These are phyloP conservation scores for Dorcus parallelipipedus DNA, from an alignment of 2,888 invertebrate species.

Conservation along the genomic window DNA sequence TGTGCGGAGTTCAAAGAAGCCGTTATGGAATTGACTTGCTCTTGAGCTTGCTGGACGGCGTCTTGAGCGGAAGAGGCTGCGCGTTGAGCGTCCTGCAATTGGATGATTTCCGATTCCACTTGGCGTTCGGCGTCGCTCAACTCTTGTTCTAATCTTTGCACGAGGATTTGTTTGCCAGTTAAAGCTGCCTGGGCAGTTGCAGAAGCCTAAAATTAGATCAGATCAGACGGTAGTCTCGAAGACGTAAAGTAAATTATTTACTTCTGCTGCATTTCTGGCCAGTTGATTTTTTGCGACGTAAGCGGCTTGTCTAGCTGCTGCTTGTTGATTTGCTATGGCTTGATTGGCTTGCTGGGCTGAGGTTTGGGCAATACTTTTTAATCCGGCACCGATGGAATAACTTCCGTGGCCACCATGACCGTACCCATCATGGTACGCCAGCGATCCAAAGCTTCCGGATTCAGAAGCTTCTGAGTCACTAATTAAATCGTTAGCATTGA, in stretches of 20 bases:
- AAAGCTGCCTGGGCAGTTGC: constrained; percentile 62
- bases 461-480: constrained; percentile 20
- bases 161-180: constrained; percentile 58
- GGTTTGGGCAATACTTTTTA: constrained; percentile 6
- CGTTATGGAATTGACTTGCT: constrained; percentile 64
- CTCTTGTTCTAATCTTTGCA: constrained; percentile 65
- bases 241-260: neutral
- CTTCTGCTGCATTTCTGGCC: constrained; percentile 2
- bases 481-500: neutral
- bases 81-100: constrained; percentile 70
- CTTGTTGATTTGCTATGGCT: constrained; percentile 8
- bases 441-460: constrained; percentile 19
- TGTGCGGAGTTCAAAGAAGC: constrained; percentile 74
- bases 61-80: constrained; percentile 68
- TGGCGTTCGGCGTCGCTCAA: constrained; percentile 64
- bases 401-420: constrained; percentile 1
- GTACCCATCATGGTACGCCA: constrained; percentile 1
- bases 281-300: constrained; percentile 7
- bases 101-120: constrained; percentile 67
- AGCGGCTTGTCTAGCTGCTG: constrained; percentile 7
- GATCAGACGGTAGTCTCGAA: too few species aligned
- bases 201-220: too few species aligned
- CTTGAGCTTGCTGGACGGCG: constrained; percentile 56
- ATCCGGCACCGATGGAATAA: constrained; percentile 1
- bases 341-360: constrained; percentile 10